These are phyloP conservation scores for Phoeniculus purpureus DNA, from an alignment of 2,797 vertebrate species.

Conservation along the genomic window DNA sequence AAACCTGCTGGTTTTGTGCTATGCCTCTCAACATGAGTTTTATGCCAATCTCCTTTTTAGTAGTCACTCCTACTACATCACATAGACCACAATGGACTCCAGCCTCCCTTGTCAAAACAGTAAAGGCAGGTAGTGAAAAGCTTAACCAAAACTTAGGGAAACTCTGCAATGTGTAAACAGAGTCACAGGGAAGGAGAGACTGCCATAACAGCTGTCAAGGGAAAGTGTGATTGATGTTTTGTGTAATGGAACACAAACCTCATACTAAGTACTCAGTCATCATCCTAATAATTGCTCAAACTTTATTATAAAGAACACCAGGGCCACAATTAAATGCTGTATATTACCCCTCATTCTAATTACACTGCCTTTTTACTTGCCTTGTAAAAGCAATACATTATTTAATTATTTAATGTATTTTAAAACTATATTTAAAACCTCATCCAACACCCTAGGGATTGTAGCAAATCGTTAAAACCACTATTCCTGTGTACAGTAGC, in stretches of 20 bases:
- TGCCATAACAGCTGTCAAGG: constrained; percentile 45
- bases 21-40: not conserved
- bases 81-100: not conserved
- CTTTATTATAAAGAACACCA: constrained; percentile 43
- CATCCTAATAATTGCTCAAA: constrained; percentile 59
- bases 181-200: constrained; percentile 35
- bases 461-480: constrained; percentile 19
- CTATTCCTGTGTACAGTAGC: constrained; percentile 13
- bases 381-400: constrained; percentile 23
- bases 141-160: not conserved
- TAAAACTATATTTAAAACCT: constrained; percentile 52
- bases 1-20: not conserved
- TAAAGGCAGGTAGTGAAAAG: not conserved
- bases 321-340: constrained; percentile 43
- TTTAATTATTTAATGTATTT: constrained; percentile 61
- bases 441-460: not conserved
- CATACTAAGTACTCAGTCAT: constrained; percentile 54
- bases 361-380: constrained; percentile 18
- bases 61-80: not conserved
- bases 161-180: not conserved
- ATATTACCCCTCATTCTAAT: constrained; percentile 41
- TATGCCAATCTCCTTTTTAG: not conserved
- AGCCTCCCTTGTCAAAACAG: constrained; percentile 5
- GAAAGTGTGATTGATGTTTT: constrained; percentile 62
- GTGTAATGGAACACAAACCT: constrained; percentile 61